These are phyloP conservation scores for Pachycephus smyrnensis DNA, from an alignment of 2,888 invertebrate species.

Conservation along the genomic window DNA sequence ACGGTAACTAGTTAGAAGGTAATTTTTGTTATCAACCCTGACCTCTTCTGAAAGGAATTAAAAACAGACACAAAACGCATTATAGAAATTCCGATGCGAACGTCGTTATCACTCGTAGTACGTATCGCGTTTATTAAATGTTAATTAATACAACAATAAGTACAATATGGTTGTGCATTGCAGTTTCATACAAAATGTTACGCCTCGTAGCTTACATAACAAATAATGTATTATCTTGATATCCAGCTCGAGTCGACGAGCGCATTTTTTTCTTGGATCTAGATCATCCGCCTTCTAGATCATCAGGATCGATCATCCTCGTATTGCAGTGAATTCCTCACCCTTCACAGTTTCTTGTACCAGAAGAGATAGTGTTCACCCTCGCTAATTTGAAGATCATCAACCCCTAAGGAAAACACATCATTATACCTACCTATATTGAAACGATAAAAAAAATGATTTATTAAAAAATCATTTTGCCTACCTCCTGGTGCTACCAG, in stretches of 20 bases:
- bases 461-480: conserved; percentile 43
- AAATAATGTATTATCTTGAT: conserved; percentile 33
- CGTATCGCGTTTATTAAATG: conserved; percentile 57
- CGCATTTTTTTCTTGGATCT: conserved; percentile 16
- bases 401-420: conserved; percentile 77
- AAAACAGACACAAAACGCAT: not conserved
- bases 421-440: not conserved
- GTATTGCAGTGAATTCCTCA: not conserved
- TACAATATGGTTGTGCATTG: conserved; percentile 65
- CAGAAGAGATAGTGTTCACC: conserved; percentile 92
- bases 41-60: not conserved
- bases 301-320: not conserved
- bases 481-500: conserved; percentile 89
- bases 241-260: conserved; percentile 25
- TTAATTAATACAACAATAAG: conserved; percentile 54
- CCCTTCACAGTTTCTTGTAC: conserved; percentile 86
- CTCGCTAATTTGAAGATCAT: conserved; percentile 87
- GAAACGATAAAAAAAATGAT: conserved; percentile 1
- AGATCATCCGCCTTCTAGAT: not conserved
- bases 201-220: conserved; percentile 51
- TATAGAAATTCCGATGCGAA: conserved; percentile 20
- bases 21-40: not conserved
- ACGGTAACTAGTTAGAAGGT: not conserved
- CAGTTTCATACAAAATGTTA: conserved; percentile 64
- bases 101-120: conserved; percentile 17